Evolutionary conservation across 2,888 invertebrate species (phyloP).

Genomic region (Sthenelais limicola): DNA sequence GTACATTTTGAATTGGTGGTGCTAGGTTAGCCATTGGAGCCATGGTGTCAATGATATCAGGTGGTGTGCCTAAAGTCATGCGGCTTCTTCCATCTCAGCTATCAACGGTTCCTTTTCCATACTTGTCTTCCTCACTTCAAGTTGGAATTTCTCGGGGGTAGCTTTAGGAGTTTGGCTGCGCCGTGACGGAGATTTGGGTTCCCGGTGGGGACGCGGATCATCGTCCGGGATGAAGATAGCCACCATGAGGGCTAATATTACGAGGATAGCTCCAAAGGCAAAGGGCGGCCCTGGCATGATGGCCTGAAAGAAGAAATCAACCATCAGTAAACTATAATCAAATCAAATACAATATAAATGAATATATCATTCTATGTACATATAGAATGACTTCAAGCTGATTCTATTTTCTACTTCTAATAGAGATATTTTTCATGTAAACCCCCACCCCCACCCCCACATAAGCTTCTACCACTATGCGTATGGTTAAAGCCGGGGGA

Average conservation of each 20-base stretch:
- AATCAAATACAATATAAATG: no score
- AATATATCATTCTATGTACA: no score
- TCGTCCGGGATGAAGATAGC: constrained; percentile 71
- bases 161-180: constrained; percentile 18
- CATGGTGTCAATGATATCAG: constrained; percentile 24
- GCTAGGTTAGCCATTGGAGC: no score
- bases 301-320: constrained; percentile 71
- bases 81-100: constrained; percentile 43
- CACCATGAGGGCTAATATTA: constrained; percentile 94
- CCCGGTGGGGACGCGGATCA: not conserved
- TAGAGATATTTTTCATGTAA: no score
- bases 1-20: no score
- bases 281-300: constrained; percentile 98
- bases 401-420: no score
- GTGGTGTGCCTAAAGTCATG: constrained; percentile 37
- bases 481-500: no score
- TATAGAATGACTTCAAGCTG: no score
- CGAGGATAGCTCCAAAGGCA: constrained; percentile 96
- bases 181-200: constrained; percentile 45
- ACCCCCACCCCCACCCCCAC: no score
- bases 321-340: no score
- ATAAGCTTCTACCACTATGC: no score
- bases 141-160: constrained; percentile 31
- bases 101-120: constrained; percentile 48
- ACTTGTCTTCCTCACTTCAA: constrained; percentile 23